Conservation (phyloP, 1,140 invertebrate genomes). For the Medauroidea extradentata region DNA sequence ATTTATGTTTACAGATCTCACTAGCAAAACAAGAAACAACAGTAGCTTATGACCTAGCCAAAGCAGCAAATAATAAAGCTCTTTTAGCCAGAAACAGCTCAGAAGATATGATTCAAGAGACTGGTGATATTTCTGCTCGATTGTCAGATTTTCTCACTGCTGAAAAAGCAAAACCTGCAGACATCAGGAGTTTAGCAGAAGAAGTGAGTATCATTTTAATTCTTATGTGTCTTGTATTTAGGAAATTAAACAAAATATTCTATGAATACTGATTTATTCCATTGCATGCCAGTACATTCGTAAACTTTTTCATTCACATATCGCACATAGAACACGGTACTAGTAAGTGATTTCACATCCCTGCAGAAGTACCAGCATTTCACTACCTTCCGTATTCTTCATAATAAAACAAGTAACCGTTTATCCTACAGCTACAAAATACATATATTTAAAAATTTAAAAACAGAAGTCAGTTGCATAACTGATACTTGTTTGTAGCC, state of each 20-base stretch:
- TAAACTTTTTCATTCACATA: too few relatives aligned
- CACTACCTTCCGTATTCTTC: too few relatives aligned
- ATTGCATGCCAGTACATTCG: too few relatives aligned
- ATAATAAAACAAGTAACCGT: too few relatives aligned
- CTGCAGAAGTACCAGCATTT: too few relatives aligned
- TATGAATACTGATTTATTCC: too few relatives aligned
- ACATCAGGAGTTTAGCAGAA: constrained; percentile 73
- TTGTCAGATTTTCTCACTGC: constrained; percentile 72
- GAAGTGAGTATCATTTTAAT: constrained; percentile 36
- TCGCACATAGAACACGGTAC: too few relatives aligned
- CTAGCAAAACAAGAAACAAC: constrained; percentile 53
- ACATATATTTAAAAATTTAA: too few relatives aligned
- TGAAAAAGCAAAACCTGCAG: constrained; percentile 70
- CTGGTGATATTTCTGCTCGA: constrained; percentile 58
- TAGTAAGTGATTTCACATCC: too few relatives aligned
- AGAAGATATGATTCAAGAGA: constrained; percentile 47
- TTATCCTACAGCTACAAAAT: too few relatives aligned
- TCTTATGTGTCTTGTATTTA: background rate
- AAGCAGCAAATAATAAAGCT: constrained; percentile 55
- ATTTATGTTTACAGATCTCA: constrained; percentile 48
- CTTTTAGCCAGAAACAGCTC: constrained; percentile 52
- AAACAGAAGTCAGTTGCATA: too few relatives aligned
- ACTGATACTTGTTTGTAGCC: too few relatives aligned
- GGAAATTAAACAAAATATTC: background rate
- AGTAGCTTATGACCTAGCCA: constrained; percentile 52